Evolutionary conservation across 1,140 invertebrate species (phyloP), one percentile per base, ranked within the genome.

Genomic region (Drosophila nasuta): DNA sequence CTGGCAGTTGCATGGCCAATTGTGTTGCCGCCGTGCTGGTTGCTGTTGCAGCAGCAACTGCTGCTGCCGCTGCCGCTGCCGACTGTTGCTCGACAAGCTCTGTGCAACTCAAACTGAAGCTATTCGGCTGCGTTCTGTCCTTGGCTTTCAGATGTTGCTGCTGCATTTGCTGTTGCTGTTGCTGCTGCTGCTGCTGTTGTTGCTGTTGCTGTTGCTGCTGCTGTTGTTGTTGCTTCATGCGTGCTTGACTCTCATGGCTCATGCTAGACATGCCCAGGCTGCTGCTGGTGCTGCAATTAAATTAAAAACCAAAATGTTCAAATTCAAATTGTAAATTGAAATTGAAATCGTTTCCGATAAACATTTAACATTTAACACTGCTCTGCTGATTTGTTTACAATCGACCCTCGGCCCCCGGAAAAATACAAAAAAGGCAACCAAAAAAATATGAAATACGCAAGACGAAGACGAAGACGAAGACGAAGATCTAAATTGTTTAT

Each of bases 211-310:
- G 89, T 0, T 91, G 90, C 2, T 91, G 89, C 0, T 91, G 83
- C 0, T 85, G 79, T 7, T 86, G 80, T 15, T 91, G 91, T 28
- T 91, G 91, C 66, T 92, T 92, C 81, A 92, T 85, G 73, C 91
- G 91, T 25, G 86, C 82, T 59, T 92, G 91, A 28, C 79, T 90
- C 62, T 92, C 91, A 43, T 91, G 91, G 51, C 92, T 92, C 82
- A 92, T 92, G 52, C 77, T 85, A 58, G 86, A 88, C 81, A 92
- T 92, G 49, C 85, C 82, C 71, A 86, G 54, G 33, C 80, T 78
- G 66, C 77, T 74, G 38, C 75, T 66, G 41, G 88, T 88, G 43
- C 87, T 91, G 65, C 7, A 87, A 88, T 38, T 49, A 30, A 8
- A 59, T 71, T 52, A 49, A 41, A 60, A 65, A 74, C 1, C 3